Base-by-base conservation (phyloP, 1,140 invertebrate genomes). In the Papilio dardanus region DNA sequence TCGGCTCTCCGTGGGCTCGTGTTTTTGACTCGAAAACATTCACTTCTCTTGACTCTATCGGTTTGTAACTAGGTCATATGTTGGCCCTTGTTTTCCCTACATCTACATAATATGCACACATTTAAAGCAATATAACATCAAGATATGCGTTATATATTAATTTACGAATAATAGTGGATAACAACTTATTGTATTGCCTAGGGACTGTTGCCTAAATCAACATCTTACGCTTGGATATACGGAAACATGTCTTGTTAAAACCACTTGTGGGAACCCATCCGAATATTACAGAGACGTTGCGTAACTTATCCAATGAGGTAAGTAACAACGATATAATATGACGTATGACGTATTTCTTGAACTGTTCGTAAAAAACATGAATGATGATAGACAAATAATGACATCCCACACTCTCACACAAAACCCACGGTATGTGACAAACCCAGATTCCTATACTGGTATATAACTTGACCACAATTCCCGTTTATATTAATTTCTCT, bases 11-110 rank as follows among this genome's bases (percentile, higher is more conserved):
- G 74, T 75, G 54, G 46, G 79, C 76, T 78, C 78, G 74, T 76
- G 79, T 83, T 86, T 85, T 37, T 40, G 67, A 69, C 16, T 69
- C 21, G 35, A 69, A 40, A 37, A 33, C 19, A 40, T 35, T 37
- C 14, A 14, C 67, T 6, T 69, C 35, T 58, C 10, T 28, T 10
- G 12, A 62, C 10, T 62, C 54, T 14, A 62, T 62, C 24, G 21
- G 1, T 62, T 30, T 62, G 21, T 28, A 62, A 28, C 54, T 62
- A 28, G 50, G 54, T 62, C 24, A 62, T 28, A 62, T 62, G 24
- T 62, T 46, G 42, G n/a, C 19, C 4, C 42, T 46, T 46, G 42
- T n/a, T n/a, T 46, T 46, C n/a, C 14, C 14, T 3, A n/a, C 3
- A 46, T 16, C 5, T 1, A 46, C n/a, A 46, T 46, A 6, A 46